Evolutionary conservation across 2,797 vertebrate genomes (phyloP).

Genomic region (Acipenser transmontanus): DNA sequence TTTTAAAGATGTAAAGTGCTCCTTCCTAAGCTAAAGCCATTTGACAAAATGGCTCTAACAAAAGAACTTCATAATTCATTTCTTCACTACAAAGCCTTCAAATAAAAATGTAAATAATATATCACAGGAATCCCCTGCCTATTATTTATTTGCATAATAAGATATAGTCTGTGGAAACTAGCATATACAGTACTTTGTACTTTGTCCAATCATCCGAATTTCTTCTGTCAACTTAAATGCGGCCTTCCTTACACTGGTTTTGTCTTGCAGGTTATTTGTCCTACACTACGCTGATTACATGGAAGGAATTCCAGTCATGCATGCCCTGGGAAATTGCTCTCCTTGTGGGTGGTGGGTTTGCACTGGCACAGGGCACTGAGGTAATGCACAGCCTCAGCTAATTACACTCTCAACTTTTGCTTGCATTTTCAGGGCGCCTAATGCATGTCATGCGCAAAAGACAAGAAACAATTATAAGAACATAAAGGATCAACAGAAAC

Average conservation of each 20-base stretch:
- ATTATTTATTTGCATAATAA: background rate
- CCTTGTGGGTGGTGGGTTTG: slow-evolving; percentile 87
- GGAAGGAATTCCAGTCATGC: slow-evolving; percentile 83
- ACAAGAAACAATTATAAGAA: no score
- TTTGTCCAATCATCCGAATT: background rate
- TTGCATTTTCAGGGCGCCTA: no score
- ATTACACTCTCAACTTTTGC: background rate
- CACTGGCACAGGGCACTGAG: slow-evolving; percentile 83
- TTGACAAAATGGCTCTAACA: no score
- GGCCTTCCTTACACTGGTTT: slow-evolving; percentile 5
- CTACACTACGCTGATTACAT: slow-evolving; percentile 69
- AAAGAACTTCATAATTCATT: no score
- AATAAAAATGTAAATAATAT: no score
- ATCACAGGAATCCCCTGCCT: background rate
- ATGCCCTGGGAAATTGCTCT: slow-evolving; percentile 90
- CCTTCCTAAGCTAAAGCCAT: no score
- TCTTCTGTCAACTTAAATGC: slow-evolving; percentile 1
- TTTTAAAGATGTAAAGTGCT: no score
- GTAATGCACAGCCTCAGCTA: slow-evolving; percentile 44
- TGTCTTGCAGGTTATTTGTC: slow-evolving; percentile 43
- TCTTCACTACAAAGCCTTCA: no score
- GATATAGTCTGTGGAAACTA: background rate
- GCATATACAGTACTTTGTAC: background rate
- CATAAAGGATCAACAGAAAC: no score
- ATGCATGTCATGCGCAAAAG: no score